Base-by-base conservation (phyloP, 2,888 invertebrate species). In the Stenodera caucasica region DNA sequence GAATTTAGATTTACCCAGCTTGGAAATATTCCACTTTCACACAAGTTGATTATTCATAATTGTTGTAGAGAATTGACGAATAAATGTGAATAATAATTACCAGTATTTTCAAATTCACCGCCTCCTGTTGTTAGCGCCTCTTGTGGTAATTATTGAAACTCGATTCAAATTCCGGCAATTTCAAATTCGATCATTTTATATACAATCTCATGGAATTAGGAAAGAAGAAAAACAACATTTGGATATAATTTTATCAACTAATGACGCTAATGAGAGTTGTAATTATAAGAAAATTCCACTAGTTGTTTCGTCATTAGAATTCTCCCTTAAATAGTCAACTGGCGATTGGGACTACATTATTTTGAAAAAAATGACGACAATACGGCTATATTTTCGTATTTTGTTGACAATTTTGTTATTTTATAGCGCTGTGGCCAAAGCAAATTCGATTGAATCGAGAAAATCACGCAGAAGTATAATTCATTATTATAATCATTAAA, bases 11-110 rank as follows among this genome's bases (percentile, higher is more conserved):
- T 67, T 80, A 58, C 77, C 77, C 9, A 70, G 71, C 57, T 70
- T 81, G 60, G 80, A 80, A 61, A 69, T 80, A 61, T 81, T 80
- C 65, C 73, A 78, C 49, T 80, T 79, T 67, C 75, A 77, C 55
- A 69, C 69, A 14, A 75, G 71, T 68, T 77, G 67, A 71, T 64
- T 12, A 4, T 11, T 37, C 11, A 14, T 18, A 7, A 5, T n/a
- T n/a, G n/a, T n/a, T 21, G 14, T 35, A 14, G 14, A 35, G 2
- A 35, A 26, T 26, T 26, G 26, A 26, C 26, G 5, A 26, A 26
- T 26, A 26, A 26, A 4, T 4, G 5, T 26, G 5, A 26, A 30
- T 30, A 7, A 30, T 8, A 30, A 30, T 30, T 30, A 7, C 1
- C 2, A 30, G 9, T 30, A 7, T 8, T 30, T 7, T 26, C 7